Evolutionary conservation across 30 jellyfish, hydroid and myxozoan species (phyloP), one percentile per base, ranked within the genome.

Genomic region (Pseudorhiza aurosa): DNA sequence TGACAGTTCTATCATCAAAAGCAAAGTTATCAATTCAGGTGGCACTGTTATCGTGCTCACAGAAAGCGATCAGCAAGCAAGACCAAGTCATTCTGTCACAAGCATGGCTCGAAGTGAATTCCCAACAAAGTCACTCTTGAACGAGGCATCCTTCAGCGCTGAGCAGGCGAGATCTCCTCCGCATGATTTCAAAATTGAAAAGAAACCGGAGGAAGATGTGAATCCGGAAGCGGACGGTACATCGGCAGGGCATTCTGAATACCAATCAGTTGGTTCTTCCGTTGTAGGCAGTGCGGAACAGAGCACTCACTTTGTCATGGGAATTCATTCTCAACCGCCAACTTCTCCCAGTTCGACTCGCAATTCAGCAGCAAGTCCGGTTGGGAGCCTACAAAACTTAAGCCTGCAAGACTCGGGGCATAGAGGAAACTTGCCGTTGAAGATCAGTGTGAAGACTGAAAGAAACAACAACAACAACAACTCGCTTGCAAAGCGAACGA

Each of bases 41-140:
- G 91, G 91, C n/a, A 80, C 91, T 14, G 91, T 80, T 12, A 80
- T 80, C 10, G 91, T 80, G 37, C 39, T 80, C 24, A 80, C 91
- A n/a, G 91, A 80, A 12, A 56, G 84, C 39, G 91, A 68, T 14
- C 77, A 63, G 17, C 82, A 47, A 39, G 39, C 81, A 24, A 59
- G 84, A 28, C 35, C 83, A 8, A 40, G 57, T 45, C 87, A 74
- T 55, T 28, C 87, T 27, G 56, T 62, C 21, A 45, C 59, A 46
- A 58, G 70, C 3, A 32, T 53, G 63, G 55, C 62, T 31, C 75
- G 44, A 8, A 49, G 28, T 18, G 87, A 74, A 57, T 3, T 65
- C 7, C 14, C 81, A 39, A 2, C 77, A 4, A 51, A 51, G 26
- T 59, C 75, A 12, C 21, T 22, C 21, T 49, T 25, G 51, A 59